Conservation (phyloP, 2,888 invertebrate species). For the Crematogaster levior region DNA sequence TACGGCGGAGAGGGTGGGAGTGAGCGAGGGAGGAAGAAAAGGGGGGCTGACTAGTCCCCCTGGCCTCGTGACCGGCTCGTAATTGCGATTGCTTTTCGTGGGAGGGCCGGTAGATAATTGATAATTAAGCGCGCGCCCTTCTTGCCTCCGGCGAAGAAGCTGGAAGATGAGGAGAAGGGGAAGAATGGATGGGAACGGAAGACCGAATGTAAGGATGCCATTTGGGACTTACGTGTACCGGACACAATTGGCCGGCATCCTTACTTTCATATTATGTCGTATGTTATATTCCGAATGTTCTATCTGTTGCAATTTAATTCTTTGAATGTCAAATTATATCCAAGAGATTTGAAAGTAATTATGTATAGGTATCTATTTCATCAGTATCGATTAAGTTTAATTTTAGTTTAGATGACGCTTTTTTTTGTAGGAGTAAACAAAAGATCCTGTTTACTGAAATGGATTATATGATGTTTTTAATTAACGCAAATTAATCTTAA, state of each 20-base stretch:
- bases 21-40: constrained; percentile 27
- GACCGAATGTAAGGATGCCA: constrained; percentile 70
- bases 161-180: background rate
- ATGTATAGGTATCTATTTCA: background rate
- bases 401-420: background rate
- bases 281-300: background rate
- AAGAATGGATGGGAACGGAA: constrained; percentile 64
- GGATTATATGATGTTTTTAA: background rate
- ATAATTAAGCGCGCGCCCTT: constrained; percentile 71
- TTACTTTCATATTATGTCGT: constrained; percentile 13
- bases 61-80: constrained; percentile 63
- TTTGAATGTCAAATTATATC: background rate
- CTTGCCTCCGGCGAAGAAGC: constrained; percentile 30
- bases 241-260: constrained; percentile 63
- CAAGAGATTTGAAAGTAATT: background rate
- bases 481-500: background rate
- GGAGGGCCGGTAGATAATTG: constrained; percentile 72
- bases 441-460: background rate
- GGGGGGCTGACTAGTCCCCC: constrained; percentile 21
- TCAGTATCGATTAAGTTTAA: background rate
- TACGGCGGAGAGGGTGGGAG: constrained; percentile 1
- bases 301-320: background rate
- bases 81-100: constrained; percentile 68
- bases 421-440: background rate
- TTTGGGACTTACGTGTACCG: constrained; percentile 62